Evolutionary conservation across 1,140 invertebrate species (phyloP).

Genomic region (Anagrus nilaparvatae): DNA sequence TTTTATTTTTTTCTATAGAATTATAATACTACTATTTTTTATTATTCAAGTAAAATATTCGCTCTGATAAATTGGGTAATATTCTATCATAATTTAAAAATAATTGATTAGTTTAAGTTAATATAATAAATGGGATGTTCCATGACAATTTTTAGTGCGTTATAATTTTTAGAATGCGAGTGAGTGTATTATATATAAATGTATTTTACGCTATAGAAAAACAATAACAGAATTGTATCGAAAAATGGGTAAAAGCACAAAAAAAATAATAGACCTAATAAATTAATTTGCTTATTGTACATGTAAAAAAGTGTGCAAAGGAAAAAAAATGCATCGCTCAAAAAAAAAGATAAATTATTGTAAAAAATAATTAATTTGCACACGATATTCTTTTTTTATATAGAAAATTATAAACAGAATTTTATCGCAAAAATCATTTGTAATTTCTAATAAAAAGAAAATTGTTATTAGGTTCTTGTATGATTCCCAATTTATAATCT

Average conservation of each 20-base stretch:
- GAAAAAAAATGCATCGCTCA: slow-evolving; percentile 2
- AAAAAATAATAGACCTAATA: slow-evolving; percentile 2
- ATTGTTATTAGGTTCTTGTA: slow-evolving; percentile 42
- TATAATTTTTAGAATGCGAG: slow-evolving; percentile 26
- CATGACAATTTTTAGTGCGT: slow-evolving; percentile 34
- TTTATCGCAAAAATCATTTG: slow-evolving; percentile 30
- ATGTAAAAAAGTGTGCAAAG: background rate
- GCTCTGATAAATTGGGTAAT: too few species aligned
- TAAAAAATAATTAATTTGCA: slow-evolving; percentile 20
- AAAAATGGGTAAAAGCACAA: slow-evolving; percentile 8
- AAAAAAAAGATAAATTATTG: slow-evolving; percentile 15
- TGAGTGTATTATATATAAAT: slow-evolving; percentile 17
- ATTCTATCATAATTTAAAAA: slow-evolving; percentile 3
- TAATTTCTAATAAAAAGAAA: slow-evolving; percentile 40
- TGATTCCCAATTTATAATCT: too few species aligned
- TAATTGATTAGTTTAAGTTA: slow-evolving; percentile 17
- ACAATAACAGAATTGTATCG: slow-evolving; percentile 13
- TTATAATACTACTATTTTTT: too few species aligned
- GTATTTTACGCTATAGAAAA: slow-evolving; percentile 17
- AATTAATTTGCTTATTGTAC: background rate
- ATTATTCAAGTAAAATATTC: too few species aligned
- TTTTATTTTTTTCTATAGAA: too few species aligned
- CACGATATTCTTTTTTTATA: slow-evolving; percentile 27
- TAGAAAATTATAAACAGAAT: slow-evolving; percentile 27
- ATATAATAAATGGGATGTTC: slow-evolving; percentile 26